Conservation (phyloP, 1,140 invertebrate genomes). For the Acromyrmex echinatior region DNA sequence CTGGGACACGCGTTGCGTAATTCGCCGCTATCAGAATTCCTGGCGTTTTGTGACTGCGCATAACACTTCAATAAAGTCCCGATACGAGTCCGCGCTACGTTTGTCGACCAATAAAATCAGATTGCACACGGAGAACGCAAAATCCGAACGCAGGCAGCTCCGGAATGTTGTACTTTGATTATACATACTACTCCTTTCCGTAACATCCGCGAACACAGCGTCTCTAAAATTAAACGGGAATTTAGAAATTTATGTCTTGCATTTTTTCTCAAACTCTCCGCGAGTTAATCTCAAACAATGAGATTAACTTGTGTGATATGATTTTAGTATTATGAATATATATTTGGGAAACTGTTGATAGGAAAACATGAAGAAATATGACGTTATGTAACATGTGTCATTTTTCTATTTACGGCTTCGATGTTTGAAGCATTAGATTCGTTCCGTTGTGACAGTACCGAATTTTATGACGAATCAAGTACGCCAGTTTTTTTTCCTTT, state of each 20-base stretch:
- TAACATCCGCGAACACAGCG: neutral
- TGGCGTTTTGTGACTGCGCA: conserved; percentile 22
- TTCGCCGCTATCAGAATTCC: conserved; percentile 29
- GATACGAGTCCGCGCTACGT: conserved; percentile 14
- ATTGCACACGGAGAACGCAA: conserved; percentile 25
- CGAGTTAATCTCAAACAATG: neutral
- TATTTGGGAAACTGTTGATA: no score
- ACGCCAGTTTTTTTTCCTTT: conserved; percentile 34
- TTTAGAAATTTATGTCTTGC: neutral
- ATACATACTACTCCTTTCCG: neutral
- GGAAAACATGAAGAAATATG: neutral
- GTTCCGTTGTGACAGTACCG: conserved; percentile 35
- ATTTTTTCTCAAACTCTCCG: neutral
- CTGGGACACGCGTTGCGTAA: conserved; percentile 24
- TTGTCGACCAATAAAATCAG: conserved; percentile 57
- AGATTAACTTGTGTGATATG: neutral
- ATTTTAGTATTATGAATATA: neutral
- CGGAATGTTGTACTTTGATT: conserved; percentile 22
- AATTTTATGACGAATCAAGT: conserved; percentile 69
- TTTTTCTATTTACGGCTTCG: conserved; percentile 14
- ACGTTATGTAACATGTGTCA: conserved; percentile 4
- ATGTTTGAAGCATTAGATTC: conserved; percentile 46
- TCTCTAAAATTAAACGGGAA: conserved; percentile 2
- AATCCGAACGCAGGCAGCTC: conserved; percentile 13
- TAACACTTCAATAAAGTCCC: conserved; percentile 38